Percentiles rank a stretch among this genome's conserved stretches.
Evolutionary conservation across 2,888 invertebrate genomes (phyloP).

Genomic region (Rhorus exstirpatorius): DNA sequence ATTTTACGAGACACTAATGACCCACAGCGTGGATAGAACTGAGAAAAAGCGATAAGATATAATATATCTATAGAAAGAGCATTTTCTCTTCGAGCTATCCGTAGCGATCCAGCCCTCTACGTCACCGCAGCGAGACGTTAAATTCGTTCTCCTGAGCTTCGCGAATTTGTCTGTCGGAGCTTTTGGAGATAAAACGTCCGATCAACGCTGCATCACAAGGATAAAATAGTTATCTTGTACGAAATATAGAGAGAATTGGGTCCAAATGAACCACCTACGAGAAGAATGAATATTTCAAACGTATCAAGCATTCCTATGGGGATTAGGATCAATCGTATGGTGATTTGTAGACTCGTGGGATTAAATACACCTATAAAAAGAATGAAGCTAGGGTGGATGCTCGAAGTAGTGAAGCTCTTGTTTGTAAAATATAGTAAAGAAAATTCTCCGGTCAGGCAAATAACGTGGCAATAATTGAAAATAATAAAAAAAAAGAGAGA

Average conservation of each 20-base stretch:
- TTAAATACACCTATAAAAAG: too few species aligned
- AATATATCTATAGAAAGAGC: slow-evolving; percentile 13
- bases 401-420: too few species aligned
- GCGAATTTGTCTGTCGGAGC: slow-evolving; percentile 44
- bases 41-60: slow-evolving; percentile 20
- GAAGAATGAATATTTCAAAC: neutral
- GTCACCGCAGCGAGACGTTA: slow-evolving; percentile 29
- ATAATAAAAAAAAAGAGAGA: too few species aligned
- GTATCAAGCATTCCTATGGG: too few species aligned
- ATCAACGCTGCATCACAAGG: slow-evolving; percentile 45
- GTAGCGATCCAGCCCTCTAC: slow-evolving; percentile 17
- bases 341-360: too few species aligned
- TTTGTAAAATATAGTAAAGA: too few species aligned
- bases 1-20: slow-evolving; percentile 71
- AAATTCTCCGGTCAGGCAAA: too few species aligned
- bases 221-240: slow-evolving; percentile 17
- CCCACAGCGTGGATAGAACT: slow-evolving; percentile 49
- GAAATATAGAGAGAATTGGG: neutral
- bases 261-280: neutral
- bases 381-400: too few species aligned
- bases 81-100: slow-evolving; percentile 46
- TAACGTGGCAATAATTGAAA: too few species aligned
- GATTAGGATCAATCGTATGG: too few species aligned
- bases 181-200: slow-evolving; percentile 57
- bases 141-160: slow-evolving; percentile 42